Percentiles rank a stretch among this genome's conserved stretches.
These are phyloP conservation scores for Colletes collaris DNA, from an alignment of 2,888 invertebrate genomes.

Conservation along the genomic window DNA sequence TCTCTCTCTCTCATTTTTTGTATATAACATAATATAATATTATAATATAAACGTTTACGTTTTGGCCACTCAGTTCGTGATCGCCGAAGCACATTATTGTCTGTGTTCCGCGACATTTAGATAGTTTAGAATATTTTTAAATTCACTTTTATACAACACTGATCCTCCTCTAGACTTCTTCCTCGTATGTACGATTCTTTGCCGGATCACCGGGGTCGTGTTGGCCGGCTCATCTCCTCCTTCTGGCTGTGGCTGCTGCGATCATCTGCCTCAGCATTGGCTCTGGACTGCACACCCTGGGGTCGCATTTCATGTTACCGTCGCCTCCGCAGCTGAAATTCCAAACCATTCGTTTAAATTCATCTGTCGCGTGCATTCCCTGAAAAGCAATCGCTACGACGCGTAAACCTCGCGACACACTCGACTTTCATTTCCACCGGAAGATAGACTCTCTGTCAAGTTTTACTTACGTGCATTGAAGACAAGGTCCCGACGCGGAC, in stretches of 20 bases:
- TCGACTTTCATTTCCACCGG: no score
- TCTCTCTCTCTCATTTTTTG: conserved; percentile 57
- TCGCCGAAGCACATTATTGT: conserved; percentile 80
- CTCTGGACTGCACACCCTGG: conserved; percentile 94
- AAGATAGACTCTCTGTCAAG: no score
- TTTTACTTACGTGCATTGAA: conserved; percentile 95
- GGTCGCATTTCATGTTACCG: conserved; percentile 97
- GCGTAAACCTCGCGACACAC: no score
- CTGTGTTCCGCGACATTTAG: conserved; percentile 78
- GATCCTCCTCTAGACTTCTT: conserved; percentile 55
- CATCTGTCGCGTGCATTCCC: no score
- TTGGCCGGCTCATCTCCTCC: conserved; percentile 86
- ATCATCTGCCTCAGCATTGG: conserved; percentile 96
- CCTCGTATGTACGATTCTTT: conserved; percentile 48
- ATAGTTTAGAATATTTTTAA: conserved; percentile 78
- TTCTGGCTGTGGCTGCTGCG: conserved; percentile 90
- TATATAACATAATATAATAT: conserved; percentile 79
- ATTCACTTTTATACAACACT: conserved; percentile 80
- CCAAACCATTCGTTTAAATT: not conserved
- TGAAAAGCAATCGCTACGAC: no score
- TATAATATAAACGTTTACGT: conserved; percentile 82
- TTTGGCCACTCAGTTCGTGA: conserved; percentile 82
- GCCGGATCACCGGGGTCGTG: conserved; percentile 53
- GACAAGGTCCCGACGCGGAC: conserved; percentile 95
- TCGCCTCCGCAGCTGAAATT: conserved; percentile 92